phyloP scores from a whole-genome alignment of 2,888 invertebrate species.

The Cheilosia impressa region DNA sequence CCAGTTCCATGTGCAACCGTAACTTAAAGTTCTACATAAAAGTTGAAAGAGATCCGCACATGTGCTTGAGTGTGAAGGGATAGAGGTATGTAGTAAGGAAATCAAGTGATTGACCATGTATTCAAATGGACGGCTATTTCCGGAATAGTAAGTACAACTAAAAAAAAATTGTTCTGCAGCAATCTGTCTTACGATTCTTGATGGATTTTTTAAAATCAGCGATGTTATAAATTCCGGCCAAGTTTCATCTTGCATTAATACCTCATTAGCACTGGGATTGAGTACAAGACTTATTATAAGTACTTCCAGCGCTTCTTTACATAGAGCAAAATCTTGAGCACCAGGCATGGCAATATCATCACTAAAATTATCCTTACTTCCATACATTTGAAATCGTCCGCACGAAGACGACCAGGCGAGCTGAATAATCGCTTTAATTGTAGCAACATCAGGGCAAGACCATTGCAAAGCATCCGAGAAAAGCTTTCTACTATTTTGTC shows the following conservation, averaged over 20 bases:
- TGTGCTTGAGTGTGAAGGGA: conserved; percentile 82
- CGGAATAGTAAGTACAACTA: conserved; percentile 83
- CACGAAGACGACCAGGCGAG: conserved; percentile 92
- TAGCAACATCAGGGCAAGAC: conserved; percentile 89
- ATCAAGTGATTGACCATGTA: conserved; percentile 83
- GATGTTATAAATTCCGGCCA: conserved; percentile 96
- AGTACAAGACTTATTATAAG: conserved; percentile 94
- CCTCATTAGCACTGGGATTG: conserved; percentile 93
- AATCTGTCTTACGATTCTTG: conserved; percentile 86
- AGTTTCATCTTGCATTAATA: conserved; percentile 90
- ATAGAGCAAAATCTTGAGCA: conserved; percentile 88
- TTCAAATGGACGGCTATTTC: conserved; percentile 83
- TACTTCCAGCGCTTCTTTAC: conserved; percentile 96
- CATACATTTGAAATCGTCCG: conserved; percentile 88
- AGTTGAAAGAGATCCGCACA: conserved; percentile 83
- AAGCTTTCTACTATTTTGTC: conserved; percentile 84
- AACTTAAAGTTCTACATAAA: conserved; percentile 82
- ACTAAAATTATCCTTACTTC: conserved; percentile 85
- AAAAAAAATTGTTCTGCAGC: conserved; percentile 83
- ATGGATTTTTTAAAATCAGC: conserved; percentile 92
- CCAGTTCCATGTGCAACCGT: conserved; percentile 83
- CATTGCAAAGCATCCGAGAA: conserved; percentile 87
- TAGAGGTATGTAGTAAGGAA: conserved; percentile 81
- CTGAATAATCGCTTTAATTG: conserved; percentile 90
- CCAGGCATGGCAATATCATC: conserved; percentile 85